Base-by-base conservation (phyloP, 2,888 invertebrate genomes). In the Drosophila pseudotakahashii region DNA sequence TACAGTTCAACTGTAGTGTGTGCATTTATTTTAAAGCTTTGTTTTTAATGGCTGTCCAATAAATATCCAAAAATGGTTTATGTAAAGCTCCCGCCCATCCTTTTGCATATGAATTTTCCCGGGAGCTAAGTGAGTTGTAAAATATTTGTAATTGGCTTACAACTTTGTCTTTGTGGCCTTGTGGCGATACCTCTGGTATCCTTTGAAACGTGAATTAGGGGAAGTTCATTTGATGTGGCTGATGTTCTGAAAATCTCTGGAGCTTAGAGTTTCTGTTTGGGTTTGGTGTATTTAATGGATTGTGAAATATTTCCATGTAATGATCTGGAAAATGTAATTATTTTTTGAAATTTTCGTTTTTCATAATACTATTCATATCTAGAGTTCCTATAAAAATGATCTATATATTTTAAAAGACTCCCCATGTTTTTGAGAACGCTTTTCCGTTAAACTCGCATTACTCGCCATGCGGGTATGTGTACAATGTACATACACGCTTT, bases 1-100 rank as follows among this genome's bases (percentile, higher is more conserved):
- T 66, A 77, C 81, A 81, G 84, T 77, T 19, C 1, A 81, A 81
- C 79, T 84, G 81, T 83, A 78, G 52, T 44, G 63, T 59, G 71
- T 76, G 64, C 57, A 71, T 72, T 73, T 68, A 74, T 73, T 70
- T 71, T 45, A 62, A 71, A 60, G 59, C 55, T 51, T 57, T 69
- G 79, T 75, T 81, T 81, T 63, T 72, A 74, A 64, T 76, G 78
- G 71, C 61, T 79, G 70, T 77, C 45, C 41, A 76, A 77, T 71
- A 81, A 77, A 63, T 68, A 80, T 73, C 37, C 44, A 44, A 44
- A 32, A 77, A 63, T 53, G 71, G 69, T 72, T 70, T 51, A 62
- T 71, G 60, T 66, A 50, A 68, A 67, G n/a, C 16, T 30, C 11
- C 11, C 13, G 19, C 23, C 13, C 3, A 10, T 16, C 6, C 36